A percentile compares a stretch with the other conserved stretches of the same genome.
These are phyloP conservation scores for Dendroctonus ponderosae DNA, from an alignment of 1,140 invertebrate genomes.

Conservation along the genomic window DNA sequence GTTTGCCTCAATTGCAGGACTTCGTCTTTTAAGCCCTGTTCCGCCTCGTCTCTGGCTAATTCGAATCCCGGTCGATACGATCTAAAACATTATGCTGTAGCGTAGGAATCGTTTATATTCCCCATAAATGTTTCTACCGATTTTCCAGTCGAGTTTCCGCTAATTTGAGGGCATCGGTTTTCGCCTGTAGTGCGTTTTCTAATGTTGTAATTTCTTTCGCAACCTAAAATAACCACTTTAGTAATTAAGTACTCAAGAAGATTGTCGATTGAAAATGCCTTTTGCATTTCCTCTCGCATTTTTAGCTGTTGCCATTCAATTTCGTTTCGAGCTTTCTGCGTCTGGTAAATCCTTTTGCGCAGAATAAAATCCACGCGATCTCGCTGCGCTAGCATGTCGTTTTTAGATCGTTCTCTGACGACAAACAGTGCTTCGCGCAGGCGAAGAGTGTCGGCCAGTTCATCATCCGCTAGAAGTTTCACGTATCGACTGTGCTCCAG, in stretches of 20 bases:
- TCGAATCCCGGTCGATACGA: slow-evolving; percentile 68
- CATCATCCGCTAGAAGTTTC: slow-evolving; percentile 72
- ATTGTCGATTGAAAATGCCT: slow-evolving; percentile 48
- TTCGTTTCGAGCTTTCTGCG: slow-evolving; percentile 77
- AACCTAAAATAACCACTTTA: slow-evolving; percentile 11
- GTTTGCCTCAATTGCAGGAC: slow-evolving; percentile 65
- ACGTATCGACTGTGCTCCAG: slow-evolving; percentile 71
- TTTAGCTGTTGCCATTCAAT: slow-evolving; percentile 81
- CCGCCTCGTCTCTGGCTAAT: slow-evolving; percentile 73
- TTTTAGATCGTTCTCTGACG: slow-evolving; percentile 69
- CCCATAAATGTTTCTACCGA: slow-evolving; percentile 48
- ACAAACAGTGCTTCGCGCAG: slow-evolving; percentile 76
- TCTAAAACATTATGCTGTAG: slow-evolving; percentile 15
- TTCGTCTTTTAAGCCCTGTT: slow-evolving; percentile 68
- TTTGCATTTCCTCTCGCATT: slow-evolving; percentile 82
- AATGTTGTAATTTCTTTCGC: slow-evolving; percentile 65
- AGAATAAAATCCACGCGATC: slow-evolving; percentile 80
- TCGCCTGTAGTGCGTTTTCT: slow-evolving; percentile 64
- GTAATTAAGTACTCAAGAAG: background rate
- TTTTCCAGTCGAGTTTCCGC: slow-evolving; percentile 73
- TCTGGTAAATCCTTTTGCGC: slow-evolving; percentile 79
- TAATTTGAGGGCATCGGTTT: slow-evolving; percentile 69
- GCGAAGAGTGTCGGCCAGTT: slow-evolving; percentile 69
- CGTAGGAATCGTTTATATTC: background rate
- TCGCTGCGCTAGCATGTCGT: slow-evolving; percentile 75